Base-by-base conservation (phyloP, 2,113 vertebrate genomes). In the Neogale vison region DNA sequence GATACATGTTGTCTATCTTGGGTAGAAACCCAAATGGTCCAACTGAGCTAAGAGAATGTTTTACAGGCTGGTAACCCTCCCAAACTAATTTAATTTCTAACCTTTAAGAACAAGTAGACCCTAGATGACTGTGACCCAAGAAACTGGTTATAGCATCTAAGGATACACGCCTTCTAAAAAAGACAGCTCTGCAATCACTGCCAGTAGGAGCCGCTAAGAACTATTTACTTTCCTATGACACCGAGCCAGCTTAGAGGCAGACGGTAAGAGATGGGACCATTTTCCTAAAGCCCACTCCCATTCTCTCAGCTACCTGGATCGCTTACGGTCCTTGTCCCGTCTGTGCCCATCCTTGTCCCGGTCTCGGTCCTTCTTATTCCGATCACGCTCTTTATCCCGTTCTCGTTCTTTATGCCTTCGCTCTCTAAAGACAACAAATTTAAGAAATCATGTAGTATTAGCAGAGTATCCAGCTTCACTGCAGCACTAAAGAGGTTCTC, bases 361-460 rank as follows among this genome's bases (percentile, higher is more conserved):
- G 39, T 99, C 99, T 6, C 99, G 98, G 13, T 99, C 99, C 97
- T 99, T 99, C 81, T 99, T 99, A 84, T 92, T 74, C 42, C 99
- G 98, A 0, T 99, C 99, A 18, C 99, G 98, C 0, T 99, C 99
- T 96, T 99, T 99, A 36, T 99, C 99, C 92, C 99, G 98, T 9
- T 99, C 98, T 90, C 99, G 99, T 23, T 99, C 99, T 97, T 99
- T 99, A 97, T 99, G 98, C 82, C 99, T 99, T 12, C 99, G 99
- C 23, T 99, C 99, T 99, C 99, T 99, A 97, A 36, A 96, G 57
- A 69, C 1, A 90, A 14, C 59, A 85, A 20, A 91, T 84, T 94
- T 88, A 67, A 91, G 79, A 61, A 89, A 86, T 96, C 57, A 74
- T 1, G 34, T 57, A 50, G 4, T n/a, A 86, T 55, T 97, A 90